These are phyloP conservation scores for Paguma larvata DNA, from an alignment of 2,797 vertebrate species.

Conservation along the genomic window DNA sequence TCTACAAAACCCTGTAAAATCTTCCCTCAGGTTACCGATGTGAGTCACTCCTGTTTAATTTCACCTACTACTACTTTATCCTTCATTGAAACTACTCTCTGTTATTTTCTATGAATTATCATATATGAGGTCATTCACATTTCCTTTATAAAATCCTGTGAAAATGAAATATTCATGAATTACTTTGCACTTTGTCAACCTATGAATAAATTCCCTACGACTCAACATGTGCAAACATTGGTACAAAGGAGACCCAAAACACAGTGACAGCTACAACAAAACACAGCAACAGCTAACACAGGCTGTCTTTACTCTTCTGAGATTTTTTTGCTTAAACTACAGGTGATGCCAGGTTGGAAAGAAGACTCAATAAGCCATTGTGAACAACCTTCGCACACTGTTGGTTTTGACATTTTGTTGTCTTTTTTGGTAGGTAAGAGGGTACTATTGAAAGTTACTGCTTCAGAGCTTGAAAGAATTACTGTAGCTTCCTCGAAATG, in stretches of 20 bases:
- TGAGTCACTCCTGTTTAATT: not conserved
- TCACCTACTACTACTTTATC: not conserved
- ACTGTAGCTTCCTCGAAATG: slow-evolving; percentile 42
- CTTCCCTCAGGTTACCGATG: not conserved
- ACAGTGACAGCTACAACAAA: not conserved
- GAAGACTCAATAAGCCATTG: slow-evolving; percentile 4
- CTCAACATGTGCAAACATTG: not conserved
- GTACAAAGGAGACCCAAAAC: not conserved
- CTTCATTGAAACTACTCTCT: not conserved
- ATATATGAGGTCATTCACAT: not conserved
- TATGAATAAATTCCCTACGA: not conserved
- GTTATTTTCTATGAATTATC: not conserved
- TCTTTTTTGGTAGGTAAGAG: not conserved
- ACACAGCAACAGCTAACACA: not conserved
- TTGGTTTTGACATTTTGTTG: slow-evolving; percentile 61
- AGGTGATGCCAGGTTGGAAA: slow-evolving; percentile 10
- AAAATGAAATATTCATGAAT: not conserved
- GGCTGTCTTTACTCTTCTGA: not conserved
- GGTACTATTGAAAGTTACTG: slow-evolving; percentile 16
- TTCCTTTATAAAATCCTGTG: not conserved
- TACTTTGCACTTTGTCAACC: not conserved
- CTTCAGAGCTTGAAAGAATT: slow-evolving; percentile 57
- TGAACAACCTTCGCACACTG: slow-evolving; percentile 28
- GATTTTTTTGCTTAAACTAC: not conserved
- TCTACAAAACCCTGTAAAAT: not conserved